Evolutionary conservation across 2,797 vertebrate genomes (phyloP).

Genomic region (Sardinella longiceps): DNA sequence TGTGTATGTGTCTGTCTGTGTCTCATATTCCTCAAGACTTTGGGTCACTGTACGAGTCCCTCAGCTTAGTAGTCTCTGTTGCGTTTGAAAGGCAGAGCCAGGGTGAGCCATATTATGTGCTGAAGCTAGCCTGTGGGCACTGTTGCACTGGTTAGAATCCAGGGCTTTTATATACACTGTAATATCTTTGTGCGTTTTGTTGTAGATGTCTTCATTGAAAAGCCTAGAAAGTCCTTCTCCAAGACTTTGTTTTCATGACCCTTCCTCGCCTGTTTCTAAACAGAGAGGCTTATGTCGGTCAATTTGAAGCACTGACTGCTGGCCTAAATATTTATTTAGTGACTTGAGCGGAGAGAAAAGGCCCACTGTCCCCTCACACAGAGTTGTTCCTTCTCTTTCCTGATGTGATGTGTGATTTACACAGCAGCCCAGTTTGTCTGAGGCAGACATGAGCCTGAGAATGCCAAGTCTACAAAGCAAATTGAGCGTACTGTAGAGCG

Average conservation of each 20-base stretch:
- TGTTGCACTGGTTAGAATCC: neutral
- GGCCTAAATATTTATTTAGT: constrained; percentile 39
- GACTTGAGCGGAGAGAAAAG: constrained; percentile 33
- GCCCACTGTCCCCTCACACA: constrained; percentile 7
- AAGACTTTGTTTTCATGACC: neutral
- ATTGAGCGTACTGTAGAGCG: neutral
- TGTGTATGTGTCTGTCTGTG: neutral
- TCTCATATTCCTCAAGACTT: constrained; percentile 9
- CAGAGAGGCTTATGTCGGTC: constrained; percentile 17
- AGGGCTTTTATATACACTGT: neutral
- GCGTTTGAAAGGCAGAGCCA: constrained; percentile 1
- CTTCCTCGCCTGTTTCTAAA: constrained; percentile 18
- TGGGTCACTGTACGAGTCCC: constrained; percentile 1
- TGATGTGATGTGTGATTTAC: constrained; percentile 17
- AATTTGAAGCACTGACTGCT: constrained; percentile 1
- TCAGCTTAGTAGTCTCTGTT: constrained; percentile 13
- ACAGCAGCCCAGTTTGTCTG: neutral
- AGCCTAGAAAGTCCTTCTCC: neutral
- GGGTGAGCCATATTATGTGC: neutral
- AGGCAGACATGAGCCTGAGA: neutral
- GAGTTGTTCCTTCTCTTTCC: constrained; percentile 8
- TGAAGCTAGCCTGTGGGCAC: neutral
- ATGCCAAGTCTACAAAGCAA: neutral
- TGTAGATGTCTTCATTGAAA: neutral
- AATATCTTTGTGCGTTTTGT: neutral